These are phyloP conservation scores for Drosophila nr. fundita DNA, from an alignment of 2,888 invertebrate genomes.

Conservation along the genomic window DNA sequence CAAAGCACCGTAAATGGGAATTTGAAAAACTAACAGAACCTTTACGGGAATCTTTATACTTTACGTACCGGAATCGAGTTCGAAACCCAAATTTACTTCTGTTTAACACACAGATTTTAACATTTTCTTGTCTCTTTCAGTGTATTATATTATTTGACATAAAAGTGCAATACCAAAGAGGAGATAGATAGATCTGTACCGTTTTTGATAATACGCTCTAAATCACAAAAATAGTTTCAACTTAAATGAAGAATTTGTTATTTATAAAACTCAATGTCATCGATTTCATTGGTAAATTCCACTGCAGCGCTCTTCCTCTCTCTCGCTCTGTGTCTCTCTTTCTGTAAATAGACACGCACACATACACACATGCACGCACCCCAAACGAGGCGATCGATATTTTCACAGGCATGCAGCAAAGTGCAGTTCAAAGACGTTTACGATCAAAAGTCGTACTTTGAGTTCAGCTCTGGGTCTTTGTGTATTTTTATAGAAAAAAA, in stretches of 20 bases:
- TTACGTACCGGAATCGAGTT: neutral
- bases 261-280: slow-evolving; percentile 14
- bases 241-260: neutral
- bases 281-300: slow-evolving; percentile 2
- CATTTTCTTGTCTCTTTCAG: neutral
- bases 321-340: neutral
- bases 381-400: slow-evolving; percentile 74
- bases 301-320: neutral
- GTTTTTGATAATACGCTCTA: neutral
- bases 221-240: neutral
- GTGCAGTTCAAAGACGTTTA: slow-evolving; percentile 22
- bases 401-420: slow-evolving; percentile 74
- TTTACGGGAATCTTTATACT: neutral
- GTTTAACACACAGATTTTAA: neutral
- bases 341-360: neutral
- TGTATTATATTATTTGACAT: neutral
- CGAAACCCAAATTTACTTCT: neutral
- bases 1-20: neutral
- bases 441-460: slow-evolving; percentile 36
- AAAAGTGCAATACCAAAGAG: no score
- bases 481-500: slow-evolving; percentile 43
- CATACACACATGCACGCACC: slow-evolving; percentile 48
- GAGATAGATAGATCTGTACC: neutral
- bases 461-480: slow-evolving; percentile 11
- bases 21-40: neutral